Evolutionary conservation across 1,140 invertebrate genomes (phyloP).

Genomic region (Drosophila melanica): DNA sequence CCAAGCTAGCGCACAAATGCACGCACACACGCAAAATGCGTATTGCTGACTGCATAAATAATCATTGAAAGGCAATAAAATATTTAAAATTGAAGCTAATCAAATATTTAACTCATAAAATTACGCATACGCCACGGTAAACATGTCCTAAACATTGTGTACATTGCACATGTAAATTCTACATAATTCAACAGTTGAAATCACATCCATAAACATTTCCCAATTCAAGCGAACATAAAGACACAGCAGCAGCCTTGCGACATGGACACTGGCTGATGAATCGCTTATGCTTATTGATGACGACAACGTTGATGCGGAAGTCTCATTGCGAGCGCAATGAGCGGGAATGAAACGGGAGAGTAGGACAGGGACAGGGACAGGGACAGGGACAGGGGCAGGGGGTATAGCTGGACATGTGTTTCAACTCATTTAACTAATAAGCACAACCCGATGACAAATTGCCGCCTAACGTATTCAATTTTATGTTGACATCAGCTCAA

Average conservation of each 20-base stretch:
- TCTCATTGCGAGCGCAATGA: background rate
- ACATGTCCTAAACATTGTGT: conserved; percentile 25
- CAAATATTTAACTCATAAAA: conserved; percentile 47
- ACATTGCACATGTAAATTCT: conserved; percentile 6
- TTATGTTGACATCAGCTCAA: conserved; percentile 49
- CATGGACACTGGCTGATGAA: conserved; percentile 51
- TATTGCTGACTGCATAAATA: conserved; percentile 44
- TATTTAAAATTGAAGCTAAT: conserved; percentile 49
- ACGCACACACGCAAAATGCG: conserved; percentile 4
- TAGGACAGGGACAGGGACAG: no score
- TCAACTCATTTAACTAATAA: conserved; percentile 79
- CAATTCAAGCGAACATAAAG: conserved; percentile 36
- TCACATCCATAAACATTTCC: conserved; percentile 50
- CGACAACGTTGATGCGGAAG: conserved; percentile 36
- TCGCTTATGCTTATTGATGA: conserved; percentile 58
- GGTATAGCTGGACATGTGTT: conserved; percentile 64
- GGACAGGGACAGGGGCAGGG: no score
- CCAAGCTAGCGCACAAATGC: conserved; percentile 2
- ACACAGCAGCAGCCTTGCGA: conserved; percentile 3
- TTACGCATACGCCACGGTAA: conserved; percentile 57
- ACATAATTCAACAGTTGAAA: conserved; percentile 31
- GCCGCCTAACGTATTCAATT: conserved; percentile 58
- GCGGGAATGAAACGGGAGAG: no score
- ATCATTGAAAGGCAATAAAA: conserved; percentile 41
- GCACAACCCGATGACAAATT: conserved; percentile 74